Percentiles rank a stretch among this genome's conserved stretches.
These are phyloP conservation scores for Pyralis farinalis DNA, from an alignment of 2,888 invertebrate genomes.

Conservation along the genomic window DNA sequence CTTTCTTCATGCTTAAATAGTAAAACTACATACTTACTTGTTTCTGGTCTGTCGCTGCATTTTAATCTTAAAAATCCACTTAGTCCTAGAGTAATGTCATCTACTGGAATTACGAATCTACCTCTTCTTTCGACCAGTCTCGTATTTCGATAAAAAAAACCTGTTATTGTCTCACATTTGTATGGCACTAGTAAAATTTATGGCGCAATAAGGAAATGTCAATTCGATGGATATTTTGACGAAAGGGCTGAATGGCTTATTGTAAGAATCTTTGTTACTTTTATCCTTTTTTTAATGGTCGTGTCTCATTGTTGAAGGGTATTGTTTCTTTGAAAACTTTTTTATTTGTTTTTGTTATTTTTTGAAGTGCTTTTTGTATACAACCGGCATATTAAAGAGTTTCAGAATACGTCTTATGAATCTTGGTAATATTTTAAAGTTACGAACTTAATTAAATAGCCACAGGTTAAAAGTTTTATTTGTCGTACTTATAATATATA, in stretches of 20 bases:
- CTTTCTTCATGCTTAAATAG: no score
- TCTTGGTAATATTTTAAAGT: no score
- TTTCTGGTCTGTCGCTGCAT: no score
- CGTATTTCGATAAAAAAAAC: no score
- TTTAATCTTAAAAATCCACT: no score
- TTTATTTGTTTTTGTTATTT: constrained; percentile 65
- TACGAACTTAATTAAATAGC: no score
- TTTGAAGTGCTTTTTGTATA: constrained; percentile 56
- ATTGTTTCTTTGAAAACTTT: constrained; percentile 59
- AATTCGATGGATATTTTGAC: constrained; percentile 65
- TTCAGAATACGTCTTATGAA: no score
- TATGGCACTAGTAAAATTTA: constrained; percentile 61
- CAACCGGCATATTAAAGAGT: neutral
- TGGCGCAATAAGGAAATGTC: constrained; percentile 76
- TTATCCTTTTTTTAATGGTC: constrained; percentile 54
- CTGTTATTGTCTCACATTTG: constrained; percentile 2
- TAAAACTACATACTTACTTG: no score
- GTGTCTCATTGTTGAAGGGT: constrained; percentile 55
- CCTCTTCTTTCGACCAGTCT: neutral
- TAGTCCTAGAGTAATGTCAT: neutral
- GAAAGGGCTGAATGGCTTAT: constrained; percentile 75
- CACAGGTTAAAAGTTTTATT: no score
- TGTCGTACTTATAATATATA: no score
- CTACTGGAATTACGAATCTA: neutral
- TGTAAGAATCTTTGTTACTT: constrained; percentile 55